phyloP scores from a whole-genome alignment of 2,888 invertebrate species.

The Scaptomyza reducta region DNA sequence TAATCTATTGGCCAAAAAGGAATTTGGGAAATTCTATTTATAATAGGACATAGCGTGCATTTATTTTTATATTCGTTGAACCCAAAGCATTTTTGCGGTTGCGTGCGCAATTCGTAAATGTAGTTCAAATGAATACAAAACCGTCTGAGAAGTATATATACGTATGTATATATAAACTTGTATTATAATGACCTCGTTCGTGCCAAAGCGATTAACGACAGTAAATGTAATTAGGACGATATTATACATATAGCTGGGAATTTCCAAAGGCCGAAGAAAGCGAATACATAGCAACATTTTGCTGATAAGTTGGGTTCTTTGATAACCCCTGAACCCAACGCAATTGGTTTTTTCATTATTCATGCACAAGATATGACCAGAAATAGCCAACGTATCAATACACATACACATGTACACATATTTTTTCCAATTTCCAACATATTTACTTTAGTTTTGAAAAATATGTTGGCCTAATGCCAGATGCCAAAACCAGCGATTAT shows the following conservation, averaged over 20 bases:
- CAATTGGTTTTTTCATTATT: not conserved
- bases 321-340: conserved; percentile 29
- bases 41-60: conserved; percentile 35
- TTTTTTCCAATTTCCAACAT: conserved; percentile 16
- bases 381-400: not conserved
- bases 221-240: conserved; percentile 20
- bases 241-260: conserved; percentile 58
- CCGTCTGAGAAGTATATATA: not conserved
- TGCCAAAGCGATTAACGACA: conserved; percentile 5
- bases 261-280: conserved; percentile 45
- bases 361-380: not conserved
- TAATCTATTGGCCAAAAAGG: not conserved
- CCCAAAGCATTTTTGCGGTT: conserved; percentile 2
- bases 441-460: conserved; percentile 38
- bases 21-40: conserved; percentile 38
- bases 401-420: too few relatives aligned
- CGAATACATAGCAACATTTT: not conserved
- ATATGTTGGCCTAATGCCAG: conserved; percentile 40
- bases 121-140: not conserved
- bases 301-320: conserved; percentile 18
- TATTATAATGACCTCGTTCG: conserved; percentile 18
- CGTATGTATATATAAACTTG: not conserved
- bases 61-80: conserved; percentile 43
- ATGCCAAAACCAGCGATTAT: conserved; percentile 26
- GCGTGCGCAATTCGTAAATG: conserved; percentile 32